Base-by-base conservation (phyloP, 1,140 invertebrate species). In the Onthophagus taurus region DNA sequence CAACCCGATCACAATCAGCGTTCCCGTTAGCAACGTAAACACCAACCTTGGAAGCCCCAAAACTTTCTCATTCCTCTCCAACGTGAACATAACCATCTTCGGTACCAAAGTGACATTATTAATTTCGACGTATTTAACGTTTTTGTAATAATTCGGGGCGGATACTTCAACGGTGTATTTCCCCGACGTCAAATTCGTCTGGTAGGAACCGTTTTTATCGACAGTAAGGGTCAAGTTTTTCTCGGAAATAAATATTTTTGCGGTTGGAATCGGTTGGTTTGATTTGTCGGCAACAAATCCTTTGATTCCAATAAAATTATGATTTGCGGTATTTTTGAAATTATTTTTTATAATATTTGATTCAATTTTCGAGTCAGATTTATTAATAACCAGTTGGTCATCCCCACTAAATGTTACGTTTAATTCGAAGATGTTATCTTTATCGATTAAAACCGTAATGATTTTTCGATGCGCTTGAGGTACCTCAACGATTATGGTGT, bases 21-120 rank as follows among this genome's bases (percentile, higher is more conserved):
- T 60, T 81, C 84, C 83, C 46, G 78, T 65, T 2, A 85, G 54
- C 47, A 85, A 72, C 30, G 88, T 74, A 57, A 89, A 89, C 1
- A 80, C 68, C 6, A 83, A 63, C 23, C 83, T 68, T 0, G 85
- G 80, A 66, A 89, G 66, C 1, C 85, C 85, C 45, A 80, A 63
- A 20, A 89, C 71, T 30, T 64, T 72, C 42, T 78, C 76, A 57
- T 87, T 76, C 17, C 64, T 66, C 19, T 71, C 67, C 39, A 89
- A 56, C 45, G 77, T 79, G 29, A 88, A 77, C 43, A 86, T 67
- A 1, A 86, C 62, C 19, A 74, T 65, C 2, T 69, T 63, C 4
- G 67, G 65, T 3, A 64, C 55, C 36, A 61, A 54, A 36, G 58
- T 66, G 0, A 61, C 42, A 26, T 68, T 56, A 0, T 61, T 58